Percentiles rank a stretch among this genome's conserved stretches.
Evolutionary conservation across 2,797 vertebrate genomes (phyloP).

Genomic region (Chrosomus eos): DNA sequence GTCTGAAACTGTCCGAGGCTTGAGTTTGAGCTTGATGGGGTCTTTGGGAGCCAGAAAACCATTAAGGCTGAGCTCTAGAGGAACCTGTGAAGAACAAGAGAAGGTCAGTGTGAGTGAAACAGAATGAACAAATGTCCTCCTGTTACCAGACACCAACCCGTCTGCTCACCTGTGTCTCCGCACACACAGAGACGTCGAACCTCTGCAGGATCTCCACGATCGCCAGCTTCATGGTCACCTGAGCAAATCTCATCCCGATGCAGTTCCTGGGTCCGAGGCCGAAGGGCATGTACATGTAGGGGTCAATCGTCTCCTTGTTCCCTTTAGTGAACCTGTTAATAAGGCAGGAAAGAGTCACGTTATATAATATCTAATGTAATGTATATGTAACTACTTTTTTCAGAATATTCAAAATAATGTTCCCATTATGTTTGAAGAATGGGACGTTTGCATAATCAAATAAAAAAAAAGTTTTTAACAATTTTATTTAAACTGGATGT

Average conservation of each 20-base stretch:
- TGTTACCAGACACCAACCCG: neutral
- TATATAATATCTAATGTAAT: too few species aligned
- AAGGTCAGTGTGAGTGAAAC: neutral
- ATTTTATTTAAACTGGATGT: too few species aligned
- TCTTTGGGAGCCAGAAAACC: constrained; percentile 72
- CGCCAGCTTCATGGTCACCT: constrained; percentile 78
- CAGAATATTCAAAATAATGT: too few species aligned
- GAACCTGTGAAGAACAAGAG: constrained; percentile 69
- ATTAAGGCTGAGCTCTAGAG: constrained; percentile 68
- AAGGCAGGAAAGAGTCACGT: neutral
- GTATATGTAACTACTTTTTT: too few species aligned
- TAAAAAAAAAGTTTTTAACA: too few species aligned
- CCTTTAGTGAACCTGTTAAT: constrained; percentile 80
- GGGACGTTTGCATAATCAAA: too few species aligned
- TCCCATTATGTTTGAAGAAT: too few species aligned
- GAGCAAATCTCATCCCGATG: constrained; percentile 85
- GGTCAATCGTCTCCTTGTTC: constrained; percentile 73
- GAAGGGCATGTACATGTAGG: constrained; percentile 80
- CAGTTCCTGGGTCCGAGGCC: constrained; percentile 85
- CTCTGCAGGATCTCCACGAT: constrained; percentile 74
- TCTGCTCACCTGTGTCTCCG: constrained; percentile 79
- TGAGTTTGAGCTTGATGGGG: constrained; percentile 79
- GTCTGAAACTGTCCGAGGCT: constrained; percentile 60
- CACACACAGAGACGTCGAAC: constrained; percentile 77
- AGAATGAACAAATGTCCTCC: rapidly evolving